phyloP scores from a whole-genome alignment of 2,113 vertebrate genomes.

The Gymnobelideus leadbeateri region DNA sequence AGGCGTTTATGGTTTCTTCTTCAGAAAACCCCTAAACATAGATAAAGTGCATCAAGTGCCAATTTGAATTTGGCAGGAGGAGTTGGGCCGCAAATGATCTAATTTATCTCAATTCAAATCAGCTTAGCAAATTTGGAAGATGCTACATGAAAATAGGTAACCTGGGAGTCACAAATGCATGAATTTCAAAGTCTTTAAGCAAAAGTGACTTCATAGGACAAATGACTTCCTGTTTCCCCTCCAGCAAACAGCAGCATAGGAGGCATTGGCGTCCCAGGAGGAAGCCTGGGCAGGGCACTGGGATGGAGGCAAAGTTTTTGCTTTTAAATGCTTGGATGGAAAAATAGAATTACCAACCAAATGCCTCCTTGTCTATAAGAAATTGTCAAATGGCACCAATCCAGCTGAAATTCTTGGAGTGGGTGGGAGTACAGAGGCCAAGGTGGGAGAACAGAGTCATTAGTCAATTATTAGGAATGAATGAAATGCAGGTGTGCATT shows the following conservation, averaged over 20 bases:
- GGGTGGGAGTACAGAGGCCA: constrained; percentile 74
- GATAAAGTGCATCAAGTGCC: constrained; percentile 73
- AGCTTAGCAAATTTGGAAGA: constrained; percentile 83
- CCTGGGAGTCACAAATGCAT: constrained; percentile 82
- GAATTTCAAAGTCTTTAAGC: constrained; percentile 84
- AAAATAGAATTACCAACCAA: constrained; percentile 77
- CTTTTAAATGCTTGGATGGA: constrained; percentile 65
- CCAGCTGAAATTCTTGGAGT: constrained; percentile 62
- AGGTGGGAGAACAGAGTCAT: constrained; percentile 73
- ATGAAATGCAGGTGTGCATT: constrained; percentile 75
- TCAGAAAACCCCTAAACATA: constrained; percentile 69
- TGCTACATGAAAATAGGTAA: constrained; percentile 82
- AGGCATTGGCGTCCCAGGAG: constrained; percentile 24
- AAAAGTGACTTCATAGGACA: constrained; percentile 83
- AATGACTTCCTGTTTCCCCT: constrained; percentile 78
- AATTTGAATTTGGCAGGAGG: constrained; percentile 84
- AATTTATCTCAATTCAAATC: constrained; percentile 86
- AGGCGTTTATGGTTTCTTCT: constrained; percentile 70
- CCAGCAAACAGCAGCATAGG: constrained; percentile 66
- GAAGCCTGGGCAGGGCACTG: constrained; percentile 51
- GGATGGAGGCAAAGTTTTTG: constrained; percentile 62
- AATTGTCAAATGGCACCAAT: constrained; percentile 77
- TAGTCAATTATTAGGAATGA: constrained; percentile 80
- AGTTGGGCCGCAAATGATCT: constrained; percentile 80
- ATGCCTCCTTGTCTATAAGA: constrained; percentile 62